Percentiles rank a stretch among this genome's conserved stretches.
Conservation (phyloP, 1,140 invertebrate genomes). For the Amyelois transitella region DNA sequence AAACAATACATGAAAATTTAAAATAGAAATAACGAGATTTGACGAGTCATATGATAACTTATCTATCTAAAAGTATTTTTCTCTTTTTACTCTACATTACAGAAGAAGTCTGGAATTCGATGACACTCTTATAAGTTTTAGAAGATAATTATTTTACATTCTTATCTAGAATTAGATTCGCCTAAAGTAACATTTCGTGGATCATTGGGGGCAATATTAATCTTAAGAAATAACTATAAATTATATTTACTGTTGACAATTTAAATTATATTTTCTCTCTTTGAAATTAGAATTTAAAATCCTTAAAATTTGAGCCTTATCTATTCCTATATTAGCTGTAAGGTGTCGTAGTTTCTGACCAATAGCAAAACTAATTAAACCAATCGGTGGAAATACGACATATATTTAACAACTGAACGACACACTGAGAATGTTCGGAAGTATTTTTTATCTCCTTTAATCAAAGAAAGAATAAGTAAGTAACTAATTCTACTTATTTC, state of each 20-base stretch:
- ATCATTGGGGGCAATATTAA: not conserved
- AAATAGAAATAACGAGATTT: no score
- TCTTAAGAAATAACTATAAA: not conserved
- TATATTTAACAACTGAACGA: no score
- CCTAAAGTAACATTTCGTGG: not conserved
- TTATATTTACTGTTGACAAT: not conserved
- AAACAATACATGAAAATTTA: no score
- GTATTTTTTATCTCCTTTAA: no score
- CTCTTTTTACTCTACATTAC: no score
- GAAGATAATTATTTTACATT: not conserved
- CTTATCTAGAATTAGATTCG: not conserved
- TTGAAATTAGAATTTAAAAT: not conserved
- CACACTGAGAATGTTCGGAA: no score
- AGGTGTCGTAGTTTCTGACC: not conserved
- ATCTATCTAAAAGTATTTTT: no score
- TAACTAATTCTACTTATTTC: no score
- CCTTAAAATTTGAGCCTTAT: not conserved
- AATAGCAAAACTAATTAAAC: not conserved
- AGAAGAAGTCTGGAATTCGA: not conserved
- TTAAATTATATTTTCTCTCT: constrained; percentile 5
- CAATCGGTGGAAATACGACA: no score
- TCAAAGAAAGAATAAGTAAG: no score
- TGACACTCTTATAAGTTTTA: not conserved
- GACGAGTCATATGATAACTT: no score
- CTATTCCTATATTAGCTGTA: not conserved